A percentile compares a stretch with the other conserved stretches of the same genome.
phyloP scores from a whole-genome alignment of 2,113 vertebrate genomes.

The Psettodes erumei region DNA sequence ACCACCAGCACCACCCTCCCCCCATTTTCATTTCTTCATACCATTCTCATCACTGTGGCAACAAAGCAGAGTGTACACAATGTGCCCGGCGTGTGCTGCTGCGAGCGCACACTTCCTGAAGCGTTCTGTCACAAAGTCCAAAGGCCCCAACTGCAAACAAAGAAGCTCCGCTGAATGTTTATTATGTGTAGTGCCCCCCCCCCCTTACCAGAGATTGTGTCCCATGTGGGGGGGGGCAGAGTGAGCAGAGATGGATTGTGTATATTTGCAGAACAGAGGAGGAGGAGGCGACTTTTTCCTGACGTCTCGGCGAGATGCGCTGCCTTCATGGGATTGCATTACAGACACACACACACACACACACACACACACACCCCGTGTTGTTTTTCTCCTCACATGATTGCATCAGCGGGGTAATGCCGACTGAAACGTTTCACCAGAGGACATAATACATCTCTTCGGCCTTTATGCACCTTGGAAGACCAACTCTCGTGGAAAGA shows the following conservation, averaged over 20 bases:
- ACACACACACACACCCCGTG: too few relatives aligned
- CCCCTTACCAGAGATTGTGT: slow-evolving; percentile 47
- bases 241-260: slow-evolving; percentile 65
- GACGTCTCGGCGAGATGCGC: slow-evolving; percentile 47
- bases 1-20: too few relatives aligned
- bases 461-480: slow-evolving; percentile 24
- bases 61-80: slow-evolving; percentile 24
- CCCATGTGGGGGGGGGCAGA: slow-evolving; percentile 45
- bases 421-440: slow-evolving; percentile 43
- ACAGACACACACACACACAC: too few relatives aligned
- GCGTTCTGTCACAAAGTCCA: slow-evolving; percentile 52
- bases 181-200: slow-evolving; percentile 51
- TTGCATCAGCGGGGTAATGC: slow-evolving; percentile 52
- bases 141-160: slow-evolving; percentile 60
- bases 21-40: slow-evolving; percentile 11
- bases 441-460: slow-evolving; percentile 40
- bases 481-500: slow-evolving; percentile 12
- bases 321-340: slow-evolving; percentile 43
- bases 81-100: slow-evolving; percentile 10
- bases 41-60: slow-evolving; percentile 34
- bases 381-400: slow-evolving; percentile 45
- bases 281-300: slow-evolving; percentile 33
- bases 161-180: slow-evolving; percentile 66
- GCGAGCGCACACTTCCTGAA: slow-evolving; percentile 5
- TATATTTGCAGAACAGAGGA: slow-evolving; percentile 46